phyloP scores from a whole-genome alignment of 2,113 vertebrate genomes.

The Clarias batrachus region DNA sequence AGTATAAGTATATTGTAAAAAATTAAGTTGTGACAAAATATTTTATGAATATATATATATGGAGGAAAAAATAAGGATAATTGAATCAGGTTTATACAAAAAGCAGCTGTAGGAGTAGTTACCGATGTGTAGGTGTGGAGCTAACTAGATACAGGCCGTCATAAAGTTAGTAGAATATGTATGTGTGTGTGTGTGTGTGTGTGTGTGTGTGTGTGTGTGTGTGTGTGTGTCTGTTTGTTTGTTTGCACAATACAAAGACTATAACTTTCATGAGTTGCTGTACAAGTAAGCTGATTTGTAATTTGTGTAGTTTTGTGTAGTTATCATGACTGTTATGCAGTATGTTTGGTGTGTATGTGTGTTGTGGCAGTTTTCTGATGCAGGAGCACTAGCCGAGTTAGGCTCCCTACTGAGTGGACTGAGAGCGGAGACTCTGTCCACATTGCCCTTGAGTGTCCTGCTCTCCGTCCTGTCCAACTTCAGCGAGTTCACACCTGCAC shows the following conservation, averaged over 20 bases:
- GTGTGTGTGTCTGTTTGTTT: neutral
- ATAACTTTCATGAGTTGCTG: neutral
- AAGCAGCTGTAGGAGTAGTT: too few species aligned
- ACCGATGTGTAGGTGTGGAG: too few species aligned
- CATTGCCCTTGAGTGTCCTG: constrained; percentile 64
- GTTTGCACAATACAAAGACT: neutral
- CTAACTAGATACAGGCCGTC: too few species aligned
- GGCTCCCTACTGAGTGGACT: constrained; percentile 70
- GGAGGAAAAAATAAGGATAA: too few species aligned
- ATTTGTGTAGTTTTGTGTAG: neutral
- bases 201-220: neutral
- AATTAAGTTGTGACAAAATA: too few species aligned
- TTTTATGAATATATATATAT: too few species aligned
- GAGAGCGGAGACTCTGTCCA: constrained; percentile 65
- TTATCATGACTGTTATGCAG: neutral
- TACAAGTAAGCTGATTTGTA: neutral
- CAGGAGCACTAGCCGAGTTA: constrained; percentile 62
- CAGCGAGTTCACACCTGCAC: constrained; percentile 49
- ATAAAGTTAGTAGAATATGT: neutral
- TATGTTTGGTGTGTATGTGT: constrained; percentile 1
- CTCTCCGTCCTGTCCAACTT: constrained; percentile 63
- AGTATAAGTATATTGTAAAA: too few species aligned
- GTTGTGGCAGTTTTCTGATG: constrained; percentile 54
- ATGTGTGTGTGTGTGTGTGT: neutral
- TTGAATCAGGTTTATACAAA: too few species aligned